These are phyloP conservation scores for Antheraea assamensis DNA, from an alignment of 2,888 invertebrate genomes.

Conservation along the genomic window DNA sequence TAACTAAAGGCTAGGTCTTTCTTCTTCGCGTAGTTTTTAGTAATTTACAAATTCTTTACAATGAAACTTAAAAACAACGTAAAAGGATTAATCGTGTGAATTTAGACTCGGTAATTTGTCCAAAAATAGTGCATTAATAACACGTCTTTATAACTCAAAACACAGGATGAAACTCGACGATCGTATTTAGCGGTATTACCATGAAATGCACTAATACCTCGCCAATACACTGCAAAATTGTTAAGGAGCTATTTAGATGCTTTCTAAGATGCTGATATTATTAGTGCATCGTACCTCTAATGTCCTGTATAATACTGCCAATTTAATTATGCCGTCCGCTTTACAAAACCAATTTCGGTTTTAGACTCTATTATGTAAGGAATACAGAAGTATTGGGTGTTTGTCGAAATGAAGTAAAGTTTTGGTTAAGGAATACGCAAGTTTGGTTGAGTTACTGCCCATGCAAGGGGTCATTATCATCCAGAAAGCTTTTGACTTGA, in stretches of 20 bases:
- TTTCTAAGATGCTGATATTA: conserved; percentile 80
- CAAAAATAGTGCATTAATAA: no score
- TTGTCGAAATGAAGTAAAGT: conserved; percentile 20
- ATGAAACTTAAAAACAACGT: not conserved
- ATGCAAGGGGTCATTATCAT: conserved; percentile 69
- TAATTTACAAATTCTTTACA: not conserved
- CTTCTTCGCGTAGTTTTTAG: not conserved
- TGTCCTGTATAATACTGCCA: conserved; percentile 55
- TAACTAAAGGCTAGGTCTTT: not conserved
- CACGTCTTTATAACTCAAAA: no score
- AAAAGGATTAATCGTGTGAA: no score
- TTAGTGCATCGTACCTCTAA: conserved; percentile 77
- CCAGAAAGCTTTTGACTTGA: conserved; percentile 65
- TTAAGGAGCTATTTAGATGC: conserved; percentile 81
- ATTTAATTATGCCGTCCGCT: conserved; percentile 26
- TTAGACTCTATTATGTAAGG: conserved; percentile 32
- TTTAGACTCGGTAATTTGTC: no score
- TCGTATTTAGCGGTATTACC: conserved; percentile 79
- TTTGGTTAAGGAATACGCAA: conserved; percentile 52
- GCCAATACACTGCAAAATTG: conserved; percentile 78
- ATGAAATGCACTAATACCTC: conserved; percentile 80
- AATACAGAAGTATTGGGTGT: conserved; percentile 26
- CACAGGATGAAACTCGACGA: conserved; percentile 43
- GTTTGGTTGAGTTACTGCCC: conserved; percentile 72
- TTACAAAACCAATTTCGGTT: conserved; percentile 28